Percentiles rank a stretch among this genome's conserved stretches.
Conservation (phyloP, 2,113 vertebrate species). For the Leiothrix lutea region DNA sequence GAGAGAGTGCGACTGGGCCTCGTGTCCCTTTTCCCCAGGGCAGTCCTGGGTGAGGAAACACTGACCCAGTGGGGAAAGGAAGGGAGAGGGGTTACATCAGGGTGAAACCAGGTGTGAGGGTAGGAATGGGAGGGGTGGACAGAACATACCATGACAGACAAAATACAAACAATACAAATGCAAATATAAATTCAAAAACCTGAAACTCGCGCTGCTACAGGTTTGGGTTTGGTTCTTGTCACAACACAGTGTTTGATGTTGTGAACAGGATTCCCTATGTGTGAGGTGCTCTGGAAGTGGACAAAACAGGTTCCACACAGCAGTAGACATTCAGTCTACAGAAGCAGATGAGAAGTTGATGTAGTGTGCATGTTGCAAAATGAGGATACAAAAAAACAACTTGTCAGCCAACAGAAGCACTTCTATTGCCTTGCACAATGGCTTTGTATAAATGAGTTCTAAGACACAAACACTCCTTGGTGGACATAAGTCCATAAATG, state of each 20-base stretch:
- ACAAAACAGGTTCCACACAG: fast-evolving
- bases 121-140: too few species aligned
- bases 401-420: not conserved
- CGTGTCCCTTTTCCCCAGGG: too few species aligned
- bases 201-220: too few species aligned
- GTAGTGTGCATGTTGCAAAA: not conserved
- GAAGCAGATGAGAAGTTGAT: not conserved
- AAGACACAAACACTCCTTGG: not conserved
- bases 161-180: too few species aligned
- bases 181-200: too few species aligned
- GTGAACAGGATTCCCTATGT: not conserved
- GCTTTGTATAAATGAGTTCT: not conserved
- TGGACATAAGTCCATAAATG: not conserved
- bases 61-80: too few species aligned
- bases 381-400: not conserved
- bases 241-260: not conserved
- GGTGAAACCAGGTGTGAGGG: too few species aligned
- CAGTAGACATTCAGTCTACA: not conserved
- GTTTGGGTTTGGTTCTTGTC: not conserved
- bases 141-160: too few species aligned
- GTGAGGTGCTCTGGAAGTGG: too few species aligned
- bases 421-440: not conserved
- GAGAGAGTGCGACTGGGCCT: too few species aligned
- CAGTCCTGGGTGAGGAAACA: too few species aligned
- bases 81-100: too few species aligned